Conservation (phyloP, 2,113 vertebrate genomes). For the Mormoops blainvillei region DNA sequence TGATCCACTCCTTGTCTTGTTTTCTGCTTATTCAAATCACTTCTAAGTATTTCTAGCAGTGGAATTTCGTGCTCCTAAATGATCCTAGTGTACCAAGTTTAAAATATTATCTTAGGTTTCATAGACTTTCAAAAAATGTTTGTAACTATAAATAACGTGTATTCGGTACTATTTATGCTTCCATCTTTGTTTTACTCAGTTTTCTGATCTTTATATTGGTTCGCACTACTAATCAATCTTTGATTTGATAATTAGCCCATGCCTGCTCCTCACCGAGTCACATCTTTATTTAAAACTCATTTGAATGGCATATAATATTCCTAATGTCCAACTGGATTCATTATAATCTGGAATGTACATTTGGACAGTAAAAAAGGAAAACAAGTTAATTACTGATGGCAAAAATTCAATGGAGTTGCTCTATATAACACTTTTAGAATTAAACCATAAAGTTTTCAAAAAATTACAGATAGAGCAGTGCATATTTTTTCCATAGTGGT, state of each 20-base stretch:
- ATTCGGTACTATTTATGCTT: background rate
- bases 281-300: background rate
- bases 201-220: background rate
- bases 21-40: background rate
- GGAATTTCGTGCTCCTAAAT: background rate
- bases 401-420: background rate
- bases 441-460: background rate
- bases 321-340: background rate
- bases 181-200: background rate
- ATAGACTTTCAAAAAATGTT: background rate
- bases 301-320: background rate
- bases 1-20: background rate
- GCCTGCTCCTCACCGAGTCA: background rate
- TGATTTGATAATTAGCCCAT: background rate
- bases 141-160: background rate
- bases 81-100: background rate
- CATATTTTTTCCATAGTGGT: background rate
- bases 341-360: background rate
- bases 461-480: background rate
- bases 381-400: background rate
- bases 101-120: background rate
- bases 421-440: background rate
- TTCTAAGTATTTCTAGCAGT: background rate
- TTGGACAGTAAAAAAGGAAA: background rate
- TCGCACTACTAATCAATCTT: background rate